These are phyloP conservation scores for Bovichtus diacanthus DNA, from an alignment of 2,797 vertebrate genomes.

Conservation along the genomic window DNA sequence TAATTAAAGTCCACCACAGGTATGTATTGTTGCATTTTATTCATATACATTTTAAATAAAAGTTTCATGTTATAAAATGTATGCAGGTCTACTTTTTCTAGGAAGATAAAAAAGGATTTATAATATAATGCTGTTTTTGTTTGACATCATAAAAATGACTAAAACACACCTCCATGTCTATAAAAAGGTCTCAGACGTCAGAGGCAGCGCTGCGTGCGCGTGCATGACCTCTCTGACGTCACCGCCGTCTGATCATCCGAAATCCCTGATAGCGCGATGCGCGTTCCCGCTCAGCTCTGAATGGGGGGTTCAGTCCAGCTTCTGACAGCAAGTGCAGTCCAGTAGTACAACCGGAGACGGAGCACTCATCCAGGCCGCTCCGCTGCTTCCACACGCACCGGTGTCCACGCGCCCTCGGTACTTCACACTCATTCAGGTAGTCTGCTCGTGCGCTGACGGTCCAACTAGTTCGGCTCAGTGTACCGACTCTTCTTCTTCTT, in stretches of 20 bases:
- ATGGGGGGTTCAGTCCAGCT: slow-evolving; percentile 73
- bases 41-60: neutral
- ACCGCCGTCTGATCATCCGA: slow-evolving; percentile 65
- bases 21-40: neutral
- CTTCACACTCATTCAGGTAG: slow-evolving; percentile 44
- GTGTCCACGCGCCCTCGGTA: slow-evolving; percentile 46
- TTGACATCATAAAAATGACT: neutral
- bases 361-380: slow-evolving; percentile 27
- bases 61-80: neutral
- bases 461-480: slow-evolving; percentile 30
- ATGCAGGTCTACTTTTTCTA: neutral
- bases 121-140: neutral
- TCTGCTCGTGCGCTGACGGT: slow-evolving; percentile 31
- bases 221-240: slow-evolving; percentile 69
- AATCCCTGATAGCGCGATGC: slow-evolving; percentile 77
- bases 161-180: slow-evolving; percentile 16
- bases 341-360: slow-evolving; percentile 39
- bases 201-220: slow-evolving; percentile 59
- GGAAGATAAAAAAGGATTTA: neutral
- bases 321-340: slow-evolving; percentile 68
- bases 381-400: slow-evolving; percentile 33
- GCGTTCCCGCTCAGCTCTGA: slow-evolving; percentile 70
- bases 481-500: slow-evolving; percentile 39
- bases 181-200: slow-evolving; percentile 43
- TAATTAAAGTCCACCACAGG: no score